Conservation (phyloP, 2,888 invertebrate species). For the Heliconius ethilla region DNA sequence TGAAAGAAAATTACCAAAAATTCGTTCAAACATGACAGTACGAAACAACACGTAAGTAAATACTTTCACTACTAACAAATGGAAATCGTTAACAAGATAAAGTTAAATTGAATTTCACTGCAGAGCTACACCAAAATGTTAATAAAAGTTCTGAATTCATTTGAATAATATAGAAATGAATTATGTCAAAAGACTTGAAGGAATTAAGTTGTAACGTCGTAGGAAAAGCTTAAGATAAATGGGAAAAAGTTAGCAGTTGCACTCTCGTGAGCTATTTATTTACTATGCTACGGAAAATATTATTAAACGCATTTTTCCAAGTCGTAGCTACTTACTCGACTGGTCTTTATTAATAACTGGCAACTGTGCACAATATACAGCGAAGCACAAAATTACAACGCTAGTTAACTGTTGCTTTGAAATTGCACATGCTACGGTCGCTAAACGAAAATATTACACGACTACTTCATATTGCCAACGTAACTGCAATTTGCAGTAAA, state of each 20-base stretch:
- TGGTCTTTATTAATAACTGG: conserved; percentile 35
- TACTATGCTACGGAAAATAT: conserved; percentile 24
- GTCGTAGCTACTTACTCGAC: conserved; percentile 29
- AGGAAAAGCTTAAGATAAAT: conserved; percentile 33
- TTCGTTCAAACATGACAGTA: not conserved
- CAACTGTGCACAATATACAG: conserved; percentile 30
- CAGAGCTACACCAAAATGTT: conserved; percentile 23
- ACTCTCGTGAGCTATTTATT: conserved; percentile 30
- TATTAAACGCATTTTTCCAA: conserved; percentile 34
- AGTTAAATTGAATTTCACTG: conserved; percentile 15
- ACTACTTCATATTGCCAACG: conserved; percentile 46
- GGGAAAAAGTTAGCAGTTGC: conserved; percentile 30
- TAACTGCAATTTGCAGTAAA: conserved; percentile 48
- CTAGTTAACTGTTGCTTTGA: conserved; percentile 41
- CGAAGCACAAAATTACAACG: conserved; percentile 34
- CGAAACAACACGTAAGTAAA: not conserved
- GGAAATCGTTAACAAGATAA: conserved; percentile 10
- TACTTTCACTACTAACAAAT: conserved; percentile 10
- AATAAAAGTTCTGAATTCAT: conserved; percentile 32
- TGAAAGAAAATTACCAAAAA: not conserved
- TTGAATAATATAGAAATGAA: conserved; percentile 35
- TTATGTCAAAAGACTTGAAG: conserved; percentile 31
- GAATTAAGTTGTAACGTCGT: conserved; percentile 33
- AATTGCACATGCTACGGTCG: conserved; percentile 55
- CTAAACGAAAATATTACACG: conserved; percentile 65